Conservation (phyloP, 1,140 invertebrate species). For the Heliconius eleuchia region DNA sequence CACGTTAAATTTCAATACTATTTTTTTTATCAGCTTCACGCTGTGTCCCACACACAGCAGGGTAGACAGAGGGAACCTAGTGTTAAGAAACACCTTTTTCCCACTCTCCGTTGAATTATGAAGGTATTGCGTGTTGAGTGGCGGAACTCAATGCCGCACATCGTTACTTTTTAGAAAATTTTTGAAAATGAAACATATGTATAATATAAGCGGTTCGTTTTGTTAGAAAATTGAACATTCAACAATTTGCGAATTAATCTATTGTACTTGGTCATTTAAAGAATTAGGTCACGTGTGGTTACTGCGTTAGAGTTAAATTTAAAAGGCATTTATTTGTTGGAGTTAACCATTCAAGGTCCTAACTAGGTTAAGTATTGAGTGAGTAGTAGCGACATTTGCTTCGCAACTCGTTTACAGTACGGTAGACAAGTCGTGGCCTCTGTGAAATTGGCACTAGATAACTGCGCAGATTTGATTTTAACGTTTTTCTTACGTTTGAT, state of each 20-base stretch:
- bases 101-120: no score
- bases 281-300: not conserved
- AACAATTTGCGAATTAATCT: constrained; percentile 6
- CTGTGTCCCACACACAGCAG: no score
- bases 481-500: not conserved
- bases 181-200: not conserved
- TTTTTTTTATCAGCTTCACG: no score
- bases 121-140: no score
- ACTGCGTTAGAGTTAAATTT: constrained; percentile 4
- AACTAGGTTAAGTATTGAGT: constrained; percentile 15
- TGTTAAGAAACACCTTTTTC: no score
- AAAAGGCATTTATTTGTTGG: constrained; percentile 11
- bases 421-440: no score
- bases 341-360: constrained; percentile 14
- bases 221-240: not conserved
- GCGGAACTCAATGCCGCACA: no score
- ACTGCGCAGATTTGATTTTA: no score
- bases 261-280: constrained; percentile 3
- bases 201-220: not conserved
- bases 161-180: not conserved
- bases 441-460: no score
- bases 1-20: no score
- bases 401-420: constrained; percentile 7
- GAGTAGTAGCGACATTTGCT: constrained; percentile 14
- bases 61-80: no score